Conservation (phyloP, 2,113 vertebrate genomes). For the Spea bombifrons region DNA sequence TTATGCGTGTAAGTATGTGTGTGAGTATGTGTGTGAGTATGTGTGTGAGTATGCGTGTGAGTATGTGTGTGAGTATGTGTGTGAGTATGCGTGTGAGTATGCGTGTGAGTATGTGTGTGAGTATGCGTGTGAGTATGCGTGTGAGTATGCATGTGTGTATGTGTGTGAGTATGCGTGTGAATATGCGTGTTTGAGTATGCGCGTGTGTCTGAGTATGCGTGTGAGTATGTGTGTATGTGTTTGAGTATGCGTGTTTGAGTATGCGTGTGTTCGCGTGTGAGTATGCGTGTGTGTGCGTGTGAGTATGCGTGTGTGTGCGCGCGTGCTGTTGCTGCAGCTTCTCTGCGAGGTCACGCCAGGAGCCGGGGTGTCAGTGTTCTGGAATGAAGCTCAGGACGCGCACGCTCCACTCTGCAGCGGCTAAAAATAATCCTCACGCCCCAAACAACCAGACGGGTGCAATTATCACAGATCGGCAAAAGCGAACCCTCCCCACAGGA, state of each 20-base stretch:
- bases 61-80: neutral
- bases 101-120: neutral
- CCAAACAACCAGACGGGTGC: constrained; percentile 13
- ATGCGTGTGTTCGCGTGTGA: too few species aligned
- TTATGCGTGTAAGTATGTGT: too few species aligned
- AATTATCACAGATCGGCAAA: constrained; percentile 18
- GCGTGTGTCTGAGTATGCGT: neutral
- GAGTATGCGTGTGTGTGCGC: neutral
- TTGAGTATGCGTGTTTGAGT: neutral
- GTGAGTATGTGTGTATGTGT: neutral
- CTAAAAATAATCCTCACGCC: constrained; percentile 35
- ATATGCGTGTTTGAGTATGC: neutral
- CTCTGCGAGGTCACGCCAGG: constrained; percentile 11
- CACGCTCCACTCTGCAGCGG: neutral
- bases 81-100: neutral
- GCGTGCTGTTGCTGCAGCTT: neutral
- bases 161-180: neutral
- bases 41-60: neutral
- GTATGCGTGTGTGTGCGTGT: too few species aligned
- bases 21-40: neutral
- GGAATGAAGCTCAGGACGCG: neutral
- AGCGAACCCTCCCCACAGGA: neutral
- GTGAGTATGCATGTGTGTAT: neutral
- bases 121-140: neutral
- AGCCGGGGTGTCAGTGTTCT: neutral